These are phyloP conservation scores for Eupithecia pulchellata DNA, from an alignment of 2,888 invertebrate species.

Conservation along the genomic window DNA sequence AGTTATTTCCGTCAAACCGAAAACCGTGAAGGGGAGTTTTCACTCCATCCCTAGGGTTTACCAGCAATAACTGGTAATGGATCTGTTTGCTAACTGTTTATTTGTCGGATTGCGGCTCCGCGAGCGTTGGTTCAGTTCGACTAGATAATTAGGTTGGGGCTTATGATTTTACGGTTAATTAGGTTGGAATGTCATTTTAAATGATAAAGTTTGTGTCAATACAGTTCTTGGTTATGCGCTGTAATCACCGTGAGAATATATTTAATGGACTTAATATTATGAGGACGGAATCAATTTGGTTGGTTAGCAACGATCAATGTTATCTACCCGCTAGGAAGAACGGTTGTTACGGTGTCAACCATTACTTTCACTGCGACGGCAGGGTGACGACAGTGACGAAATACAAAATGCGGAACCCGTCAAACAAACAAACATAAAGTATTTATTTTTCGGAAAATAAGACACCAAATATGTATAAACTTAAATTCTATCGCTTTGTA, in stretches of 20 bases:
- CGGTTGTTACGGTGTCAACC: background rate
- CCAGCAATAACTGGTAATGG: conserved; percentile 38
- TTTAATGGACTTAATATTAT: background rate
- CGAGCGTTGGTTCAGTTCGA: conserved; percentile 27
- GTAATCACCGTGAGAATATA: background rate
- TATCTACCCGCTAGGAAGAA: too few relatives aligned
- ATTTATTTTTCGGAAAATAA: too few relatives aligned
- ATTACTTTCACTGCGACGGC: background rate
- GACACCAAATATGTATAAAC: too few relatives aligned
- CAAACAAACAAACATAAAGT: too few relatives aligned
- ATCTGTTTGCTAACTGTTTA: conserved; percentile 40
- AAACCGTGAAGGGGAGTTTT: background rate
- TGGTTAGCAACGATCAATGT: background rate
- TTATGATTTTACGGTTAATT: conserved; percentile 14
- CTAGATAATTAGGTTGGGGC: conserved; percentile 29
- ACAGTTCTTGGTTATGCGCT: background rate
- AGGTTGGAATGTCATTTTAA: background rate
- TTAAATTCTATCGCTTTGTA: too few relatives aligned
- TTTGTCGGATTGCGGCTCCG: conserved; percentile 26
- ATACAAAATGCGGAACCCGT: background rate
- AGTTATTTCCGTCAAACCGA: conserved; percentile 4
- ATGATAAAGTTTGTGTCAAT: background rate
- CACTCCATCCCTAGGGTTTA: conserved; percentile 12
- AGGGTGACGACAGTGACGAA: background rate
- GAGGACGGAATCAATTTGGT: too few relatives aligned